phyloP scores from a whole-genome alignment of 2,888 invertebrate genomes.

The Sycophila texana region DNA sequence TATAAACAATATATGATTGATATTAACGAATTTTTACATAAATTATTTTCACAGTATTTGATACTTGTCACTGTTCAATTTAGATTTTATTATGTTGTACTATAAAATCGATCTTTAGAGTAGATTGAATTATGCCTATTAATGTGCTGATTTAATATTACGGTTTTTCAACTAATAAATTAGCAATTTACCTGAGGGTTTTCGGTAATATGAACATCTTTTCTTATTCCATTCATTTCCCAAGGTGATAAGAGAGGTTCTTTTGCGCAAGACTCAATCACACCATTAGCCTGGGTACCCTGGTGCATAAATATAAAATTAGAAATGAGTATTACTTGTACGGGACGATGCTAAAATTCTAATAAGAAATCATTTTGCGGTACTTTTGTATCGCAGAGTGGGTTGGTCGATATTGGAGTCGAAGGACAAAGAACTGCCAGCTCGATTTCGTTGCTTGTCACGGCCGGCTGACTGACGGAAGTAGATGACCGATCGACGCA shows the following conservation, averaged over 20 bases:
- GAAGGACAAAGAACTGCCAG: conserved; percentile 73
- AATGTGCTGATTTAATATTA: no score
- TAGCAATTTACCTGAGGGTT: conserved; percentile 79
- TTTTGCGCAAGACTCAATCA: conserved; percentile 75
- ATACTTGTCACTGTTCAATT: no score
- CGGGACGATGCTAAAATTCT: background rate
- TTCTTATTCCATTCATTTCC: conserved; percentile 73
- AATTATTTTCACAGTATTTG: no score
- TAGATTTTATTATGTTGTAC: no score
- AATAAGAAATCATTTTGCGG: conserved; percentile 5
- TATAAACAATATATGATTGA: no score
- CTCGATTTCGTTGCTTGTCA: conserved; percentile 70
- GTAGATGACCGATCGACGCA: conserved; percentile 68
- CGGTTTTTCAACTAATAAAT: background rate
- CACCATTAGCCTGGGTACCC: conserved; percentile 48
- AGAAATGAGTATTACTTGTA: background rate
- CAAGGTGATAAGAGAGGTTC: conserved; percentile 73
- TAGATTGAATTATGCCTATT: no score
- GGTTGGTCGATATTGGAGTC: conserved; percentile 68
- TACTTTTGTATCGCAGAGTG: conserved; percentile 80
- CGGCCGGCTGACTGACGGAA: conserved; percentile 64
- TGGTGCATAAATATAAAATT: conserved; percentile 25
- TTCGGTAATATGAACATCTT: conserved; percentile 80
- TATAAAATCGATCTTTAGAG: no score
- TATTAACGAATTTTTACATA: no score